Base-by-base conservation (phyloP, 2,113 vertebrate genomes). In the Paradoxurus hermaphroditus region DNA sequence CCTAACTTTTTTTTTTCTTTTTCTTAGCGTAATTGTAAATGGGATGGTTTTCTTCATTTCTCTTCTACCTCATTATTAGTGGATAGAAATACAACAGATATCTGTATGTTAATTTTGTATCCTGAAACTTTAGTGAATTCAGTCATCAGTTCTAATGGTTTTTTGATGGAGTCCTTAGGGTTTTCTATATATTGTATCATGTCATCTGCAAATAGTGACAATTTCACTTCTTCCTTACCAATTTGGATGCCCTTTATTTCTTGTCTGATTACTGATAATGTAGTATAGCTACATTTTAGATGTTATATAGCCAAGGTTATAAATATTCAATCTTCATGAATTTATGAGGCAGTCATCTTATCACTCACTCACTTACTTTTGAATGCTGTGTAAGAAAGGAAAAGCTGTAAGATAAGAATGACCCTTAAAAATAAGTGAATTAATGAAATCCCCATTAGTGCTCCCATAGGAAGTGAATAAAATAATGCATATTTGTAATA, bases 401-500 rank as follows among this genome's bases (percentile, higher is more conserved):
- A 83, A 81, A 81, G 36, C 9, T 75, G 25, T 86, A 63, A 89
- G 90, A 79, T 59, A 41, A n/a, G 72, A 46, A 34, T 86, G 39
- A 59, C 49, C 39, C 91, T 96, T 87, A 63, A 95, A 89, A 53
- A 31, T 51, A 92, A 83, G 7, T 70, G 19, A 89, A 85, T 92
- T 92, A 85, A 85, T 89, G 59, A 91, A 91, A 36, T 59, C 31
- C 14, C 27, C 62, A 73, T 84, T 62, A 51, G 21, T 92, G 31
- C 36, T 29, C 62, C 34, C 73, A 19, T 12, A 73, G 56, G 41
- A 88, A 83, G 59, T 91, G 34, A 67, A 82, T 29, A 83, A 34
- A 86, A 8, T 53, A 86, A 63, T 86, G 36, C 36, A 81, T 13
- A 72, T 86, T 86, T 90, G 4, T 41, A 49, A 81, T 84, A 29